phyloP scores from a whole-genome alignment of 2,113 vertebrate species.

The Catharus fuscescens region DNA sequence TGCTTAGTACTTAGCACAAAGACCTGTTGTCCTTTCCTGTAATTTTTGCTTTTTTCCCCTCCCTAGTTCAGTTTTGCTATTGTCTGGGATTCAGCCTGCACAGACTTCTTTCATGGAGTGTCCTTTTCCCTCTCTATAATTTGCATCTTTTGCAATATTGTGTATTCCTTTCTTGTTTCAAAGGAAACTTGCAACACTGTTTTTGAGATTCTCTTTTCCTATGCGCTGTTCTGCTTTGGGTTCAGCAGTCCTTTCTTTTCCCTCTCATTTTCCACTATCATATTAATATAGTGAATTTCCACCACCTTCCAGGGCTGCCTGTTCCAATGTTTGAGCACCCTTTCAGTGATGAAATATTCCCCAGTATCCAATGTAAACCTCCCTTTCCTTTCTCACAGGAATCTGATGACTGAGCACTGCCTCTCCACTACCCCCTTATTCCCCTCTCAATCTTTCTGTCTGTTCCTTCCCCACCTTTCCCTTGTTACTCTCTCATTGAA shows the following conservation, averaged over 20 bases:
- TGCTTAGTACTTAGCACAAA: neutral
- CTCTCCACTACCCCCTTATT: neutral
- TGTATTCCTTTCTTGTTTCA: neutral
- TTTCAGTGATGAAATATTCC: neutral
- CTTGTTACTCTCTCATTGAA: neutral
- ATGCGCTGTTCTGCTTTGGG: neutral
- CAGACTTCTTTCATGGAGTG: neutral
- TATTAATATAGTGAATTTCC: neutral
- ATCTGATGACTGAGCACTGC: neutral
- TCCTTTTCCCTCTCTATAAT: neutral
- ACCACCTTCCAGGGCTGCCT: neutral
- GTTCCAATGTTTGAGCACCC: neutral
- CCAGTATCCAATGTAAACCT: neutral
- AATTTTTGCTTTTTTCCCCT: neutral
- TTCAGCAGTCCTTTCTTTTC: neutral
- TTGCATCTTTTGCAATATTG: neutral
- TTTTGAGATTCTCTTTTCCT: neutral
- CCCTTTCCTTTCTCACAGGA: neutral
- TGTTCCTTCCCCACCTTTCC: neutral
- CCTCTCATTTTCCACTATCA: neutral
- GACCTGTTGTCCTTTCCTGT: neutral
- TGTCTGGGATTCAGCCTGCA: neutral
- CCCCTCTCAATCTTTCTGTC: neutral
- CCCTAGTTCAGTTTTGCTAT: neutral
- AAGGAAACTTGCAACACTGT: neutral